phyloP scores from a whole-genome alignment of 2,113 vertebrate genomes.

The Gambusia holbrooki region DNA sequence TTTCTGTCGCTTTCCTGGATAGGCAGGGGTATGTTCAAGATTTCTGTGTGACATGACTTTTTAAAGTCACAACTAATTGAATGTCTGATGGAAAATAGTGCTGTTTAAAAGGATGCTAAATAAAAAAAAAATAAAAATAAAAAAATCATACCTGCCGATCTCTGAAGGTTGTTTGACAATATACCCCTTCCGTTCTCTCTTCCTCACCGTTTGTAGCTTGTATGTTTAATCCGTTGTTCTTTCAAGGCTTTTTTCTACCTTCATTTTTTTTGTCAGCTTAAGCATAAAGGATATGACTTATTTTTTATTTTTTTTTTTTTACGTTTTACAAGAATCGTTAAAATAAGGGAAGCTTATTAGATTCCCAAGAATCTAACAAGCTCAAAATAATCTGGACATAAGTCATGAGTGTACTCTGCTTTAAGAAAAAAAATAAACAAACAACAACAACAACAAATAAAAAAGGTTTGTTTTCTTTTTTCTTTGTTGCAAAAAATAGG shows the following conservation, averaged over 20 bases:
- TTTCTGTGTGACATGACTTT: background rate
- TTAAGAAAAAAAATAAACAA: background rate
- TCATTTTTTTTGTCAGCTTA: background rate
- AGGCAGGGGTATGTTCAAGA: background rate
- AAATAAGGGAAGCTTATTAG: too few relatives aligned
- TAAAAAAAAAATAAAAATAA: too few relatives aligned
- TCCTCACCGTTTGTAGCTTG: constrained; percentile 10
- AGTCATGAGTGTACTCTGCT: background rate
- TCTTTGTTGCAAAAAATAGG: constrained; percentile 37
- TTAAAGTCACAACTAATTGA: constrained; percentile 36
- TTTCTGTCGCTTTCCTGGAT: too few relatives aligned
- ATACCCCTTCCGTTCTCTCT: constrained; percentile 32
- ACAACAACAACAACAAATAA: background rate
- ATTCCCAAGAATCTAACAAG: too few relatives aligned
- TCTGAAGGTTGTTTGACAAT: constrained; percentile 46
- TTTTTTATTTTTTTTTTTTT: background rate
- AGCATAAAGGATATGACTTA: background rate
- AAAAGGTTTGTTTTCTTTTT: constrained; percentile 13
- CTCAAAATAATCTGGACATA: background rate
- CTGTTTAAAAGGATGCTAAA: constrained; percentile 36
- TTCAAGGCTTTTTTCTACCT: constrained; percentile 5
- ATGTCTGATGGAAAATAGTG: constrained; percentile 20
- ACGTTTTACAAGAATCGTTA: too few relatives aligned
- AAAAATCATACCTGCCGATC: constrained; percentile 34
- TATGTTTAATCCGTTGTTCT: constrained; percentile 8